Conservation (phyloP, 2,113 vertebrate genomes). For the Hydrolagus affinis region DNA sequence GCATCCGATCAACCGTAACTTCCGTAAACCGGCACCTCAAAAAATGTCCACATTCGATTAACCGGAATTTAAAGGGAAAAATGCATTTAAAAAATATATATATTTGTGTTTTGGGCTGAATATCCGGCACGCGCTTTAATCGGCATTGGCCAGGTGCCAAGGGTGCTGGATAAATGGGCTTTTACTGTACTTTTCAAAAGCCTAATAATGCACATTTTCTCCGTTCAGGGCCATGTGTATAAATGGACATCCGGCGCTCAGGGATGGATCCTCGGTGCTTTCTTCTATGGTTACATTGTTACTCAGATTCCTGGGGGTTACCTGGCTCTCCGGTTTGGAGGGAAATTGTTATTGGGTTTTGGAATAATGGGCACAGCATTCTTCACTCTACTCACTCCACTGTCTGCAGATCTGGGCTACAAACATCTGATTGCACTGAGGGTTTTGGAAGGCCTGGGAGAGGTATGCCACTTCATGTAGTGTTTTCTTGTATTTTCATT, state of each 20-base stretch:
- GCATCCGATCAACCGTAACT: too few relatives aligned
- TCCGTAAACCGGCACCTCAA: too few relatives aligned
- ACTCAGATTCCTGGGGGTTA: conserved; percentile 92
- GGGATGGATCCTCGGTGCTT: conserved; percentile 93
- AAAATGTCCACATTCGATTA: too few relatives aligned
- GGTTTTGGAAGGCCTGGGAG: conserved; percentile 82
- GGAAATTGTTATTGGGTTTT: conserved; percentile 77
- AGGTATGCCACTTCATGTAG: conserved; percentile 57
- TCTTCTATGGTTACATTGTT: conserved; percentile 94
- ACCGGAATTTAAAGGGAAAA: too few relatives aligned
- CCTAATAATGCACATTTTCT: neutral
- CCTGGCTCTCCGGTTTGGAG: conserved; percentile 71
- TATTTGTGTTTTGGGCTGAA: neutral
- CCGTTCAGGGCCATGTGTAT: conserved; percentile 70
- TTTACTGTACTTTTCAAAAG: neutral
- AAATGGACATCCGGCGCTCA: conserved; percentile 84
- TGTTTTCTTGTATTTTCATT: neutral
- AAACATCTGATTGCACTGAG: conserved; percentile 76
- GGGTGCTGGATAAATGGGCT: too few relatives aligned
- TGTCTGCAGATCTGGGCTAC: conserved; percentile 75
- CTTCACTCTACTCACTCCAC: conserved; percentile 81
- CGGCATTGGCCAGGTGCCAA: too few relatives aligned
- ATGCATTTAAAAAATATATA: too few relatives aligned
- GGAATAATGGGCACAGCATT: conserved; percentile 76
- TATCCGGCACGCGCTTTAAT: too few relatives aligned